These are phyloP conservation scores for Lepus americanus DNA, from an alignment of 2,113 vertebrate genomes.

Conservation along the genomic window DNA sequence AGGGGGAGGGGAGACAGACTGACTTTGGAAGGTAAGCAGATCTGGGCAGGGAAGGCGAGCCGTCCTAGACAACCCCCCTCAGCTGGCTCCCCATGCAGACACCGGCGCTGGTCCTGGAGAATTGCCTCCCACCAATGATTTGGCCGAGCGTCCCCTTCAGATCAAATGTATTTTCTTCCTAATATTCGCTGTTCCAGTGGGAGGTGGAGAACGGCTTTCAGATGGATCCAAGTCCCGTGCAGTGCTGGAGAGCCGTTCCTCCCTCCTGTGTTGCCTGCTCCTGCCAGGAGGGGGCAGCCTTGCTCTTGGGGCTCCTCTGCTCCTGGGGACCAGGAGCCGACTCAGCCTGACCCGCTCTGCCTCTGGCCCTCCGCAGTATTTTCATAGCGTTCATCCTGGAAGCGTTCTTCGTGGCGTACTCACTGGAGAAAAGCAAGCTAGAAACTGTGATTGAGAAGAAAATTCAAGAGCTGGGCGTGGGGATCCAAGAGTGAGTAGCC, in stretches of 20 bases:
- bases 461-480: slow-evolving; percentile 94
- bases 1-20: not conserved
- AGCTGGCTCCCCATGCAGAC: not conserved
- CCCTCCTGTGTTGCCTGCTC: not conserved
- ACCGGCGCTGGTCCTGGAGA: not conserved
- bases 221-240: not conserved
- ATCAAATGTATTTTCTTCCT: not conserved
- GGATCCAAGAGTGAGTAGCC: slow-evolving; percentile 91
- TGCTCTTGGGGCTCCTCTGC: not conserved
- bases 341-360: too few species aligned
- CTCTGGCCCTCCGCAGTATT: slow-evolving; percentile 88
- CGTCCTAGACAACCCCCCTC: too few species aligned
- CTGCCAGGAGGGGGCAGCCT: not conserved
- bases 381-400: slow-evolving; percentile 96
- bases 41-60: not conserved
- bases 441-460: slow-evolving; percentile 96
- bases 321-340: not conserved
- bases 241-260: not conserved
- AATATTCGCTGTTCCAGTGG: not conserved
- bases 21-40: not conserved
- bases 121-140: not conserved
- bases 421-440: slow-evolving; percentile 93
- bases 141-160: not conserved
- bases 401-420: slow-evolving; percentile 97
- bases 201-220: not conserved